Percentiles rank a stretch among this genome's conserved stretches.
Evolutionary conservation across 2,888 invertebrate genomes (phyloP).

Genomic region (Oligia strigilis): DNA sequence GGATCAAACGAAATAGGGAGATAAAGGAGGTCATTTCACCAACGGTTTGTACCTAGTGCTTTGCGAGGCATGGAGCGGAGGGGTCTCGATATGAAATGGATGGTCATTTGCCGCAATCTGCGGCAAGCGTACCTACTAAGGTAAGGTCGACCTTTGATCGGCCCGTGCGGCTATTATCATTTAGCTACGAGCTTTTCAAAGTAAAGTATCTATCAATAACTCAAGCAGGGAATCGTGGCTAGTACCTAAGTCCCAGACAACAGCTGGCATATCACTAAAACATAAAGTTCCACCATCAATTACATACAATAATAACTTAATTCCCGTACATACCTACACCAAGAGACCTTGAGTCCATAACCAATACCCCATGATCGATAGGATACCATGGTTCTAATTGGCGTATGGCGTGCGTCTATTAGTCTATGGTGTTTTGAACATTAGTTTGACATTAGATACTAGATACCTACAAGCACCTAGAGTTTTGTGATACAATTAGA

Average conservation of each 20-base stretch:
- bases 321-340: constrained; percentile 11
- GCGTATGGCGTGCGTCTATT: constrained; percentile 8
- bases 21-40: too few species aligned
- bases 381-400: constrained; percentile 10
- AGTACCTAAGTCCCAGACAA: background rate
- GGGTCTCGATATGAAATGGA: too few species aligned
- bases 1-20: too few species aligned
- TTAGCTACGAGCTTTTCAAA: background rate
- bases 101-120: too few species aligned
- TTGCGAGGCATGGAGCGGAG: too few species aligned
- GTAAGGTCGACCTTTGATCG: too few species aligned
- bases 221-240: background rate
- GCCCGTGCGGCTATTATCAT: too few species aligned
- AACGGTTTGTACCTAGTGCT: too few species aligned
- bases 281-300: constrained; percentile 10
- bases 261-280: background rate
- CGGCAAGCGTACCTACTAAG: too few species aligned
- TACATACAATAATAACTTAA: constrained; percentile 30
- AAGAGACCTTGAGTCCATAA: constrained; percentile 35
- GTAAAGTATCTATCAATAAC: background rate
- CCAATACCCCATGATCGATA: constrained; percentile 37
- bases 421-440: background rate
- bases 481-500: background rate
- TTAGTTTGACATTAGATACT: constrained; percentile 2
- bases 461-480: background rate